Evolutionary conservation across 2,797 vertebrate genomes (phyloP).

Genomic region (Galagoides demidoff): DNA sequence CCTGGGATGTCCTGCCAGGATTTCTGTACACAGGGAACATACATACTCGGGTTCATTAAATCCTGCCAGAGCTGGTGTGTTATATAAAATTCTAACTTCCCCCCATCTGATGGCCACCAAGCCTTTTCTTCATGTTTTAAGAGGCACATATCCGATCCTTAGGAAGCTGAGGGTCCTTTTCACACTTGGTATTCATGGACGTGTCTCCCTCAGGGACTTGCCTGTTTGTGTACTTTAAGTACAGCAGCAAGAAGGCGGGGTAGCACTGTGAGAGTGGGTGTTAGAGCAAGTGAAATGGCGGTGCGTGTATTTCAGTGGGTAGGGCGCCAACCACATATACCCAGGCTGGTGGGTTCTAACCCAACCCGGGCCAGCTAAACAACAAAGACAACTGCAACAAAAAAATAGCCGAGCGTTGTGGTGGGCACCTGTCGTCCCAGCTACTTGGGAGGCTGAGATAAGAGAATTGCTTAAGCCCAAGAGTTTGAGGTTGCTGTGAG

Average conservation of each 20-base stretch:
- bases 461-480: too few relatives aligned
- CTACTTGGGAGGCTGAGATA: too few relatives aligned
- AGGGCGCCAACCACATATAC: too few relatives aligned
- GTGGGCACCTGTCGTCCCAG: too few relatives aligned
- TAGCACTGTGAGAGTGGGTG: rapidly evolving
- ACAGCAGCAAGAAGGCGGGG: background rate
- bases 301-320: too few relatives aligned
- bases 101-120: background rate
- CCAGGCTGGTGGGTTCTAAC: too few relatives aligned
- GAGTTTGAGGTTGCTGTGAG: too few relatives aligned
- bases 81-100: background rate
- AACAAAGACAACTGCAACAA: too few relatives aligned
- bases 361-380: too few relatives aligned
- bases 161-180: background rate
- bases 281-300: background rate
- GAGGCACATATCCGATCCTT: background rate
- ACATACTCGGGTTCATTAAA: background rate
- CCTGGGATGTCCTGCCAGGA: background rate
- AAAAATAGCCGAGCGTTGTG: too few relatives aligned
- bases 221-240: background rate
- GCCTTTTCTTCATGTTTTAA: background rate
- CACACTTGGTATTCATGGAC: background rate
- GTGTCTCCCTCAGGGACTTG: background rate
- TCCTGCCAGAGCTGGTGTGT: background rate
- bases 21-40: background rate